Base-by-base conservation (phyloP, 2,797 vertebrate genomes). In the Telmatherina bonti region DNA sequence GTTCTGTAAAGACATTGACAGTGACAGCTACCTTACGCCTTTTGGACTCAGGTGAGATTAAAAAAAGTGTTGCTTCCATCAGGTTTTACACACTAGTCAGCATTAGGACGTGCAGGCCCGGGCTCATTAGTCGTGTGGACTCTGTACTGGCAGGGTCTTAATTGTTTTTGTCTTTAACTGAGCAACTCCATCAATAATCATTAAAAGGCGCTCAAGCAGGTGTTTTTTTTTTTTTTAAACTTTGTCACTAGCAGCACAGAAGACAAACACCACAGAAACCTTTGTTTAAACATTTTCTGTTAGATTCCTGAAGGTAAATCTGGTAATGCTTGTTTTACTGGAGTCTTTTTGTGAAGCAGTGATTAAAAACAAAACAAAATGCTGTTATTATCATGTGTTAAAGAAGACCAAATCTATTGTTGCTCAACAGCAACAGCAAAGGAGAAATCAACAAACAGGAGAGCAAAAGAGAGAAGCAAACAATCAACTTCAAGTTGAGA, bases 131-230 rank as follows among this genome's bases (percentile, higher is more conserved):
- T n/a, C 11, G 66, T 74, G 87, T 80, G 86, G 88, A 92, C 91
- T 88, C 78, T 79, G 74, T 56, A 53, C 85, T 75, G 88, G 82
- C 88, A 80, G 80, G 69, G 70, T 81, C 87, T 74, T 94, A 93
- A 94, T 94, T 92, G 92, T 93, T 93, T 93, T 88, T 90, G 90
- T 92, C 88, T 92, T 93, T 92, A 93, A 94, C 92, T 87, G 91
- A 91, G 85, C 89, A 88, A 92, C 91, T 93, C 90, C 92, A 93
- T 95, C 93, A 93, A 93, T 94, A 93, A 93, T 91, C 93, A 94
- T 95, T 94, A 94, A 88, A 86, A 86, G 82, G 81, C 79, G 85
- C 78, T 85, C 67, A 62, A 79, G 86, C 86, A 90, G 88, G 90
- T 85, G 89, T 75, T 79, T 70, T 62, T 29, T 78, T 75, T 82